phyloP scores from a whole-genome alignment of 2,888 invertebrate species.

The Archips xylosteana region DNA sequence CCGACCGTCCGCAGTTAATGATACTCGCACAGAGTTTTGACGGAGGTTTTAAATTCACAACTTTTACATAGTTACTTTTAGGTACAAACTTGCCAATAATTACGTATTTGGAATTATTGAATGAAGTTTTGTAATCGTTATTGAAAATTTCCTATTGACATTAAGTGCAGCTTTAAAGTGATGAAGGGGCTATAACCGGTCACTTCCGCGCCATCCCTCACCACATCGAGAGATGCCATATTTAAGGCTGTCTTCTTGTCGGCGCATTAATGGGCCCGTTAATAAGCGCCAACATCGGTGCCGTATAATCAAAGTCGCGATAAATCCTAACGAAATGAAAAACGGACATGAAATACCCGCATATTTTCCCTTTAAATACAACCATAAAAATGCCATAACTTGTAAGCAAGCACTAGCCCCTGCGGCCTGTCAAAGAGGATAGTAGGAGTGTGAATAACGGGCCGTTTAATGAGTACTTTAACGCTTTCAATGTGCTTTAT shows the following conservation, averaged over 20 bases:
- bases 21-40: background rate
- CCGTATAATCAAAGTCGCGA: constrained; percentile 80
- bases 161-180: constrained; percentile 20
- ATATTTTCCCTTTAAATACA: constrained; percentile 78
- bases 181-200: constrained; percentile 34
- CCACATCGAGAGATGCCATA: constrained; percentile 58
- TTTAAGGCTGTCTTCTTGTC: constrained; percentile 71
- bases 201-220: constrained; percentile 24
- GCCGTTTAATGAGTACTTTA: constrained; percentile 82
- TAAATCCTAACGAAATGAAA: constrained; percentile 79
- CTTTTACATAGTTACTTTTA: background rate
- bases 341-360: constrained; percentile 77
- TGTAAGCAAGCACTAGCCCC: constrained; percentile 76
- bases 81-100: background rate
- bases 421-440: constrained; percentile 77
- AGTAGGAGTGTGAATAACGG: constrained; percentile 80
- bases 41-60: background rate
- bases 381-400: constrained; percentile 79
- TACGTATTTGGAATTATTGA: background rate
- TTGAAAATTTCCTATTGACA: constrained; percentile 11
- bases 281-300: constrained; percentile 77
- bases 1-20: constrained; percentile 2
- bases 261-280: constrained; percentile 76
- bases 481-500: constrained; percentile 84
- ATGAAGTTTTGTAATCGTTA: background rate